Evolutionary conservation across 2,888 invertebrate genomes (phyloP), one percentile per base, ranked within the genome.

Genomic region (Agrochola litura): DNA sequence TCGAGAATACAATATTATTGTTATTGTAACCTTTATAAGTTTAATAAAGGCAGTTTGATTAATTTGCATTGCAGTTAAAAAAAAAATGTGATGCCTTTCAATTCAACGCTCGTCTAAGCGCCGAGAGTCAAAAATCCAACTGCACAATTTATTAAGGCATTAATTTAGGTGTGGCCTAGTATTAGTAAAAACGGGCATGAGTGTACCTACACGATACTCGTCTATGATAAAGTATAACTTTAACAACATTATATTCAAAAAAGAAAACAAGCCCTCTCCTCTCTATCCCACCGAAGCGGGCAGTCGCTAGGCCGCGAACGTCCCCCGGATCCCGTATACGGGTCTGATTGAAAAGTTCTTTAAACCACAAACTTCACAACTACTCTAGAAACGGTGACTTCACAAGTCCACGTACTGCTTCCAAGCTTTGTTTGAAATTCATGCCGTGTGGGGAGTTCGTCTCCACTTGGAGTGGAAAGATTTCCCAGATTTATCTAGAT

Each of bases 291-390:
- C 74, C 74, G 60, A 54, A 83, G 79, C 87, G 90, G 91, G 61
- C 90, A 90, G 90, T 89, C 80, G 76, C 81, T 77, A 90, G 89
- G 88, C 87, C 89, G 88, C 85, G 85, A 79, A 85, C 82, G 87
- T 81, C 87, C 88, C 90, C 89, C 90, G 86, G 90, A 92, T 92
- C 91, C 90, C 87, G 85, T 90, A 94, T 95, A 94, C 91, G 95
- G 95, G 95, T 91, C 86, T 92, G 94, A 95, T 95, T 95, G 95
- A 95, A 95, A 96, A 95, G 94, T 95, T 95, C 85, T 87, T 85
- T 84, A 91, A 92, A 91, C 91, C 90, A 89, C 89, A 91, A 82
- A 92, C 90, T 92, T 92, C 89, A 89, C 83, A 89, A 89, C 85
- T 90, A 88, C 85, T 84, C 83, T 83, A 83, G 82, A 86, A 77